Percentiles rank a stretch among this genome's conserved stretches.
These are phyloP conservation scores for Drosophila macrospina DNA, from an alignment of 2,888 invertebrate genomes.

Conservation along the genomic window DNA sequence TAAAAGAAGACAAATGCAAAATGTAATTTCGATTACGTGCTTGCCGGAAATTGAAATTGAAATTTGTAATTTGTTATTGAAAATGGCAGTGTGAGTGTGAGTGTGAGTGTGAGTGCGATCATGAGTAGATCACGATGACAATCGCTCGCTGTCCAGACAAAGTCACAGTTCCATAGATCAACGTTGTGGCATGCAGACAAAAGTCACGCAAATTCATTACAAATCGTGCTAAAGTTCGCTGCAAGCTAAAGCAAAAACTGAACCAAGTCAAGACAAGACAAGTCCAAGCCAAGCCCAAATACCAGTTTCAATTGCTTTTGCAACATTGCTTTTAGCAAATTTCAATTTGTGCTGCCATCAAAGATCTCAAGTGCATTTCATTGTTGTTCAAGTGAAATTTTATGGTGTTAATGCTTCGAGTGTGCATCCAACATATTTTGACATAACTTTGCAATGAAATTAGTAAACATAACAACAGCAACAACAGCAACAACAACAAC, in stretches of 20 bases:
- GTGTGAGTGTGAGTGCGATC: conserved; percentile 12
- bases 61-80: conserved; percentile 44
- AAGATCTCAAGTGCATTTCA: conserved; percentile 59
- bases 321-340: conserved; percentile 5
- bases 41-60: conserved; percentile 67
- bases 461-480: conserved; percentile 30
- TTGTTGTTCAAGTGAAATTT: conserved; percentile 46
- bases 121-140: conserved; percentile 53
- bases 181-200: conserved; percentile 57
- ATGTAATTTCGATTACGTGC: conserved; percentile 73
- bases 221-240: conserved; percentile 59
- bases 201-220: conserved; percentile 60
- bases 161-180: conserved; percentile 46
- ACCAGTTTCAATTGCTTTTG: conserved; percentile 8
- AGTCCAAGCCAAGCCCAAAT: background rate
- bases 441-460: conserved; percentile 50
- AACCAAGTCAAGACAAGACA: conserved; percentile 11
- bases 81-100: conserved; percentile 30
- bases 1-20: conserved; percentile 28
- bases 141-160: conserved; percentile 30
- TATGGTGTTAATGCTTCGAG: conserved; percentile 27
- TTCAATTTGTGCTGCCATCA: conserved; percentile 47
- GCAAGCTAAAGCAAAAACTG: conserved; percentile 40
- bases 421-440: conserved; percentile 46
- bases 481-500: conserved; percentile 11